phyloP scores from a whole-genome alignment of 2,888 invertebrate genomes.

The Podotricha telesiphe region DNA sequence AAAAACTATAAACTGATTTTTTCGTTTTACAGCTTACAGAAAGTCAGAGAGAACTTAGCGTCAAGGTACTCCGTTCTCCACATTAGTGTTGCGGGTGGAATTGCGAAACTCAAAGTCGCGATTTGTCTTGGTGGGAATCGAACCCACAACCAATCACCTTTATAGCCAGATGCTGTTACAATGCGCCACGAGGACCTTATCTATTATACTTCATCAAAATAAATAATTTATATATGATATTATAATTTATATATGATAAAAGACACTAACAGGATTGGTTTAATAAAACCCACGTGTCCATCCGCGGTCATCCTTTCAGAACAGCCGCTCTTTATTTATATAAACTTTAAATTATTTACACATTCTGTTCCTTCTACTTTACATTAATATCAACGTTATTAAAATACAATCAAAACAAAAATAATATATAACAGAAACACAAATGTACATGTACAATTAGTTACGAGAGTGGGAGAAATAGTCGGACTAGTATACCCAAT shows the following conservation, averaged over 20 bases:
- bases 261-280: not conserved
- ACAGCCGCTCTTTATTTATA: conserved; percentile 80
- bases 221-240: no score
- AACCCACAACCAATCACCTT: no score
- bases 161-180: no score
- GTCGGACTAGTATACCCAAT: conserved; percentile 80
- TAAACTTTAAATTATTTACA: conserved; percentile 84
- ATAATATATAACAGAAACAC: conserved; percentile 76
- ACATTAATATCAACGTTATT: conserved; percentile 82
- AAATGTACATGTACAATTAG: conserved; percentile 72
- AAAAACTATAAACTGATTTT: no score
- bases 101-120: no score
- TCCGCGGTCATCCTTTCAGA: conserved; percentile 74
- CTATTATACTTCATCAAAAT: no score
- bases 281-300: conserved; percentile 42
- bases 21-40: not conserved
- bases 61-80: not conserved
- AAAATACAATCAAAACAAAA: conserved; percentile 81
- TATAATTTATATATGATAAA: no score
- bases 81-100: no score
- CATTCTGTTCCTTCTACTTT: conserved; percentile 80
- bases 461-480: conserved; percentile 69
- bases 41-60: not conserved
- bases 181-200: no score
- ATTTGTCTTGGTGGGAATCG: no score